phyloP scores from a whole-genome alignment of 2,888 invertebrate species.

The Beris chalybata region DNA sequence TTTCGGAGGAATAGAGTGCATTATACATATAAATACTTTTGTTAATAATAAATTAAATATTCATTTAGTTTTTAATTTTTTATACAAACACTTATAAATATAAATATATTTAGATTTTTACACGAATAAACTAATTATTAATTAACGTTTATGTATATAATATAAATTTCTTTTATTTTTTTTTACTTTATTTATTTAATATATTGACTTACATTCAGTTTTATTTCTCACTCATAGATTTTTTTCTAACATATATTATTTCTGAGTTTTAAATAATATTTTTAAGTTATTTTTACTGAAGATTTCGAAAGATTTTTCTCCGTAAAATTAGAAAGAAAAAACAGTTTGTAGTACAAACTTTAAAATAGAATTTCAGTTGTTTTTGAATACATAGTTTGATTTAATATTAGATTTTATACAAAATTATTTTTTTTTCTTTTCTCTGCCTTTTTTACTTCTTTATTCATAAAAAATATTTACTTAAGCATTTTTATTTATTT shows the following conservation, averaged over 20 bases:
- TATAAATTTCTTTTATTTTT: constrained; percentile 17
- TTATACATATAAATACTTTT: no score
- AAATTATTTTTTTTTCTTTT: constrained; percentile 4
- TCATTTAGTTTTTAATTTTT: neutral
- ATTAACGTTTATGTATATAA: constrained; percentile 11
- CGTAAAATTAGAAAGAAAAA: no score
- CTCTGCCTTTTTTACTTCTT: neutral
- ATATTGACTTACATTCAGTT: constrained; percentile 38
- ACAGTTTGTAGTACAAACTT: neutral
- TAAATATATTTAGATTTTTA: constrained; percentile 15
- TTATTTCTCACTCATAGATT: constrained; percentile 38
- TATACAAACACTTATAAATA: constrained; percentile 28
- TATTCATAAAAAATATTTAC: constrained; percentile 26
- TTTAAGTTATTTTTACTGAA: no score
- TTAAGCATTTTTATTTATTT: constrained; percentile 3
- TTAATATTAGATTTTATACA: neutral
- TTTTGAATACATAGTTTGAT: no score
- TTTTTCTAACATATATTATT: constrained; percentile 4
- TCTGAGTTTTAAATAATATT: no score
- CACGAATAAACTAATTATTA: neutral
- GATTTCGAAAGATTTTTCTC: no score
- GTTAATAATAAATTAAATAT: no score
- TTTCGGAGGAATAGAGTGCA: no score
- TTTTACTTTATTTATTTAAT: constrained; percentile 11
- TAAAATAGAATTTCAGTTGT: constrained; percentile 2